phyloP scores from a whole-genome alignment of 2,113 vertebrate genomes.

The Epinephelus fuscoguttatus region DNA sequence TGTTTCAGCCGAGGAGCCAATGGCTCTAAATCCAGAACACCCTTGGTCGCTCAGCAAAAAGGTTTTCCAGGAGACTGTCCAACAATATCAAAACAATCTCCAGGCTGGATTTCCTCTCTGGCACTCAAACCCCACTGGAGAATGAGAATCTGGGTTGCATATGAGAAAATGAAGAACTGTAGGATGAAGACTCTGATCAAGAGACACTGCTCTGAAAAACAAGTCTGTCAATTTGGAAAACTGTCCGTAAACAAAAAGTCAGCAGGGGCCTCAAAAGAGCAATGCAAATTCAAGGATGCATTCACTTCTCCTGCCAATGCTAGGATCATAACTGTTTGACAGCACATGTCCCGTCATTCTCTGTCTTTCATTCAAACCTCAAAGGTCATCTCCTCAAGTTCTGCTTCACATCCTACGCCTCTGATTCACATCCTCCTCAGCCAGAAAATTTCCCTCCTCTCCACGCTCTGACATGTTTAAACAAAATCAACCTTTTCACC shows the following conservation, averaged over 20 bases:
- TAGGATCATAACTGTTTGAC: neutral
- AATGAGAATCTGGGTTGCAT: conserved; percentile 62
- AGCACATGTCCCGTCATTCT: conserved; percentile 10
- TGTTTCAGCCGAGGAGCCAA: conserved; percentile 59
- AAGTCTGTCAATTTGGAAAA: conserved; percentile 38
- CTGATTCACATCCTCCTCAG: conserved; percentile 37
- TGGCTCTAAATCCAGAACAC: conserved; percentile 68
- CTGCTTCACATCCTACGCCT: conserved; percentile 19
- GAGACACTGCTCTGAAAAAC: conserved; percentile 42
- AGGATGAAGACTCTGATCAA: conserved; percentile 36
- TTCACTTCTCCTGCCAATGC: conserved; percentile 26
- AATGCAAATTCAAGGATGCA: conserved; percentile 4
- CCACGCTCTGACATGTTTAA: conserved; percentile 32
- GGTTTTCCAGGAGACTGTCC: conserved; percentile 81
- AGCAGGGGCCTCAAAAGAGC: neutral
- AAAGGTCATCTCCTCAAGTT: conserved; percentile 28
- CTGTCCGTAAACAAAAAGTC: conserved; percentile 21
- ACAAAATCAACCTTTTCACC: conserved; percentile 37
- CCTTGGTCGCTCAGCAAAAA: conserved; percentile 54
- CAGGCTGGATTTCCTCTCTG: conserved; percentile 80
- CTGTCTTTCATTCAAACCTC: conserved; percentile 7
- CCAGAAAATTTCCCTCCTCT: conserved; percentile 15
- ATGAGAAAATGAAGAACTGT: conserved; percentile 54
- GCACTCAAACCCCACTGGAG: conserved; percentile 48
- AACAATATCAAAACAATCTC: conserved; percentile 83